These are phyloP conservation scores for Tetramorium parvispinum DNA, from an alignment of 1,140 invertebrate genomes.

Conservation along the genomic window DNA sequence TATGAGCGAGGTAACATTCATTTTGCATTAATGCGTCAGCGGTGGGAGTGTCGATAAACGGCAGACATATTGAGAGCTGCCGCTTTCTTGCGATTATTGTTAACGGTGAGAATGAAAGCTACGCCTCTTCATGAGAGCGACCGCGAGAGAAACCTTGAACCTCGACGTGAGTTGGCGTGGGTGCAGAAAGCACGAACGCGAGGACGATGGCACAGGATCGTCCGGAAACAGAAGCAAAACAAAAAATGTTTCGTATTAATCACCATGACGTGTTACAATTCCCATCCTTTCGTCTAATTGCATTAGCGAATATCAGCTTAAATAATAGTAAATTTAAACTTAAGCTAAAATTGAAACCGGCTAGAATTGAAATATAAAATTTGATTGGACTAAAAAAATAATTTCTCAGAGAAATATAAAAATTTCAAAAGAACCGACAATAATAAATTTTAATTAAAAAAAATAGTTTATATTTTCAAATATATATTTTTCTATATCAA, in stretches of 20 bases:
- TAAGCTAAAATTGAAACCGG: not conserved
- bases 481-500: not conserved
- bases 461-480: not conserved
- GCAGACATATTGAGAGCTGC: not conserved
- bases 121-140: conserved; percentile 10
- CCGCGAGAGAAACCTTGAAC: conserved; percentile 25
- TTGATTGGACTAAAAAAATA: not conserved
- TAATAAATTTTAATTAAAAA: not conserved
- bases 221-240: not conserved
- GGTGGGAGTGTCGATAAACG: conserved; percentile 48
- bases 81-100: conserved; percentile 34
- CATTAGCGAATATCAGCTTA: not conserved
- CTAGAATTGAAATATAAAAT: not conserved
- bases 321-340: not conserved
- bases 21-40: not conserved
- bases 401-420: not conserved
- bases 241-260: not conserved
- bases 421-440: not conserved
- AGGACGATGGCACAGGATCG: conserved; percentile 25
- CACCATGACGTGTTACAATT: not conserved
- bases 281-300: not conserved
- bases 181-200: conserved; percentile 11
- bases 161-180: not conserved
- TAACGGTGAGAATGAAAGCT: conserved; percentile 49
- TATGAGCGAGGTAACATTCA: not conserved